phyloP scores from a whole-genome alignment of 64 coral and sea anemone genomes.

The Dendronephthya gigantea region DNA sequence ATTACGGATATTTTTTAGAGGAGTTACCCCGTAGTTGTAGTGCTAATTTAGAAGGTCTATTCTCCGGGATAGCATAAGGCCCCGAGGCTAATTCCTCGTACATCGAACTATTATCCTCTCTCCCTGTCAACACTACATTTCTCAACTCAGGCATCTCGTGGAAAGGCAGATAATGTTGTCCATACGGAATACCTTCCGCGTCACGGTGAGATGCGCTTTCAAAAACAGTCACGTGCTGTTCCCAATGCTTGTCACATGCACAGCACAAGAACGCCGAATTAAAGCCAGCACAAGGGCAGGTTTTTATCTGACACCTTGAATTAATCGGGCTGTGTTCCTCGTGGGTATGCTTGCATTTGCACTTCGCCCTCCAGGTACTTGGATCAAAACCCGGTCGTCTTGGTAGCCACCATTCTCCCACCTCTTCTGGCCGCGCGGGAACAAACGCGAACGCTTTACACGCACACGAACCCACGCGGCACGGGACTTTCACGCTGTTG shows the following conservation, averaged over 20 bases:
- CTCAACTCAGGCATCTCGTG: slow-evolving; percentile 72
- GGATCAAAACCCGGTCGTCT: slow-evolving; percentile 67
- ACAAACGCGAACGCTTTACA: slow-evolving; percentile 95
- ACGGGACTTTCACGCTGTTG: slow-evolving; percentile 61
- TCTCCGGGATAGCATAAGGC: slow-evolving; percentile 69
- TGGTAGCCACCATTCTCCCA: slow-evolving; percentile 88
- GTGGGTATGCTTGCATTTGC: slow-evolving; percentile 92
- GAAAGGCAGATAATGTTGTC: slow-evolving; percentile 84
- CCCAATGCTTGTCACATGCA: slow-evolving; percentile 96
- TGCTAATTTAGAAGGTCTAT: slow-evolving; percentile 61
- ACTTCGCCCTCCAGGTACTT: slow-evolving; percentile 74
- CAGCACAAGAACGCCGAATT: slow-evolving; percentile 88
- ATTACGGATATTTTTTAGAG: background rate
- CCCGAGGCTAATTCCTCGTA: slow-evolving; percentile 53
- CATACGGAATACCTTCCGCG: slow-evolving; percentile 61
- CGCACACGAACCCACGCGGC: slow-evolving; percentile 33
- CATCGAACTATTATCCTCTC: slow-evolving; percentile 48
- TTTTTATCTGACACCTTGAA: slow-evolving; percentile 31
- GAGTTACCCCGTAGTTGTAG: slow-evolving; percentile 43
- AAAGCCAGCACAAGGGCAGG: slow-evolving; percentile 67
- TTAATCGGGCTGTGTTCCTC: slow-evolving; percentile 70
- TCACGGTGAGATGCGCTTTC: slow-evolving; percentile 67
- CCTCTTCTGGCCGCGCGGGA: slow-evolving; percentile 76
- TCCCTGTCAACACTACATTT: slow-evolving; percentile 70
- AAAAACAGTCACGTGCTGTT: slow-evolving; percentile 90